Evolutionary conservation across 1,140 invertebrate species (phyloP).

Genomic region (Harlomillsia oculata): DNA sequence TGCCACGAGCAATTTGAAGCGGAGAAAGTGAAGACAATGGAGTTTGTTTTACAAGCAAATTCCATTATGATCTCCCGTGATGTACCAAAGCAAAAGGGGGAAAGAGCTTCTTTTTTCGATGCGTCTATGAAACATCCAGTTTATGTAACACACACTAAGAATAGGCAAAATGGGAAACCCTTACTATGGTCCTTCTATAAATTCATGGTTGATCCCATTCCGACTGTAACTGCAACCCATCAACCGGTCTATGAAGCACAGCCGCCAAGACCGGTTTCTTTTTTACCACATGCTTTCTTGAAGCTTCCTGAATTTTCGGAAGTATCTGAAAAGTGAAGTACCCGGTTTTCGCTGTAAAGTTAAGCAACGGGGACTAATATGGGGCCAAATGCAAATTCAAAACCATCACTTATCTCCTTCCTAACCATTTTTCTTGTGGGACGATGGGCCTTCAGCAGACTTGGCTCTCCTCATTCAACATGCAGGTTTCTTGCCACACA

Average conservation of each 20-base stretch:
- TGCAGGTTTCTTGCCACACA: not conserved
- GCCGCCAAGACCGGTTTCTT: too few relatives aligned
- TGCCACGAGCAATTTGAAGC: slow-evolving; percentile 12
- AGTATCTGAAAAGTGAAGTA: too few relatives aligned
- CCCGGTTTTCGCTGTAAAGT: too few relatives aligned
- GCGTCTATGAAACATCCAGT: too few relatives aligned
- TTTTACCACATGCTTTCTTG: too few relatives aligned
- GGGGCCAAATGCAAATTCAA: slow-evolving; percentile 15
- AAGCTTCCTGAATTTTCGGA: too few relatives aligned
- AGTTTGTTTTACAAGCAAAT: slow-evolving; percentile 25
- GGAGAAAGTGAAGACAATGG: slow-evolving; percentile 17
- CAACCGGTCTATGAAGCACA: too few relatives aligned
- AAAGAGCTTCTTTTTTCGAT: slow-evolving; percentile 10
- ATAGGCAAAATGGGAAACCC: too few relatives aligned
- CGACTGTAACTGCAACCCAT: too few relatives aligned
- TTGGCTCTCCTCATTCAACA: not conserved
- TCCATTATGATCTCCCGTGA: slow-evolving; percentile 20
- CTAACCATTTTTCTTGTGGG: slow-evolving; percentile 13
- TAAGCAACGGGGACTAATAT: not conserved
- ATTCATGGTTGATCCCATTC: too few relatives aligned
- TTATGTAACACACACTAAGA: too few relatives aligned
- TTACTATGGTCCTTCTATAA: too few relatives aligned
- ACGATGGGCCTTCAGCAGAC: not conserved
- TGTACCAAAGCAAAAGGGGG: slow-evolving; percentile 12
- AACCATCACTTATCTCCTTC: slow-evolving; percentile 12